A percentile compares a stretch with the other conserved stretches of the same genome.
Evolutionary conservation across 2,113 vertebrate genomes (phyloP).

Genomic region (Athene noctua): DNA sequence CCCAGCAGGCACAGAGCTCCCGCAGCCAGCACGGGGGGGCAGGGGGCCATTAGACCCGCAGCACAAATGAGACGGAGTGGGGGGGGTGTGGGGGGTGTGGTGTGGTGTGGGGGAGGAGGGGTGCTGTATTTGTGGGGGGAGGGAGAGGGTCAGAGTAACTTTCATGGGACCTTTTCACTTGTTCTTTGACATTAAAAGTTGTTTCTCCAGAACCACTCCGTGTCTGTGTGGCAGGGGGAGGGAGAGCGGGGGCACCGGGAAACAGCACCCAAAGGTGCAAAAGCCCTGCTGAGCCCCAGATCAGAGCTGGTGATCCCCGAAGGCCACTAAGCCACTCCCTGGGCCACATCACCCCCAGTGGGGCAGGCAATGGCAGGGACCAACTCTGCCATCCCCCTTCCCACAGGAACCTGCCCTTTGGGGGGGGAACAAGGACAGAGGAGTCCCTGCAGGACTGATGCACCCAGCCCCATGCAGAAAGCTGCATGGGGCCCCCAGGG

Average conservation of each 20-base stretch:
- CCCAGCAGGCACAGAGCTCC: background rate
- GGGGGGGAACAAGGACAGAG: background rate
- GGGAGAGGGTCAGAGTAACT: background rate
- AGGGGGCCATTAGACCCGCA: background rate
- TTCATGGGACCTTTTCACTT: background rate
- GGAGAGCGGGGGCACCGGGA: background rate
- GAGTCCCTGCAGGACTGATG: background rate
- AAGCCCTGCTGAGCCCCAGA: background rate
- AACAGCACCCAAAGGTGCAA: background rate
- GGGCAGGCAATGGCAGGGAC: background rate
- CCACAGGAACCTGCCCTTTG: background rate
- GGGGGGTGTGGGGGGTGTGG: too few relatives aligned
- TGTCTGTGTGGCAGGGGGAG: background rate
- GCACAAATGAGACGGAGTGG: background rate
- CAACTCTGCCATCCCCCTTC: background rate
- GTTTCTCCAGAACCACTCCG: background rate
- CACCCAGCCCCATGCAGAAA: background rate
- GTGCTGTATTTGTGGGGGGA: background rate
- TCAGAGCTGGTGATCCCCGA: background rate
- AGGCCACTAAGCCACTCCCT: background rate
- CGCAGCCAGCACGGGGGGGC: background rate
- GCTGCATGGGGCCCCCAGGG: background rate
- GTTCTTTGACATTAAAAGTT: background rate
- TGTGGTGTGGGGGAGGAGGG: too few relatives aligned
- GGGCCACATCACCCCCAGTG: too few relatives aligned